These are phyloP conservation scores for Carcharodon carcharias DNA, from an alignment of 2,797 vertebrate genomes.

Conservation along the genomic window DNA sequence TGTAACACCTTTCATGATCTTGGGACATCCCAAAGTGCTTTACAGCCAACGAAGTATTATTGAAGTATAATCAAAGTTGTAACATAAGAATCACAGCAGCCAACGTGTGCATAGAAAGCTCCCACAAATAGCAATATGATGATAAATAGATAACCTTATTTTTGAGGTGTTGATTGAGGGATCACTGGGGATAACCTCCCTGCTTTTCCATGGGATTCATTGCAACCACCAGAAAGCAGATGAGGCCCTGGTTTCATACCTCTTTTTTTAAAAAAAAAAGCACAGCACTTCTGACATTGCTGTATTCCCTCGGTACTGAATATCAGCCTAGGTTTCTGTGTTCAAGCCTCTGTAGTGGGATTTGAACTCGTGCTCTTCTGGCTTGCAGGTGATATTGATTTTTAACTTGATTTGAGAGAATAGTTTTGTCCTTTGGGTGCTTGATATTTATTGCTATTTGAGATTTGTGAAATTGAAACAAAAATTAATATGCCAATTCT, in stretches of 20 bases:
- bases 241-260: not conserved
- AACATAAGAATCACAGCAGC: no score
- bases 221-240: not conserved
- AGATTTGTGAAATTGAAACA: not conserved
- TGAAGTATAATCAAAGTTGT: no score
- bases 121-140: not conserved
- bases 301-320: not conserved
- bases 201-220: not conserved
- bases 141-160: not conserved
- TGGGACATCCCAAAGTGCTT: no score
- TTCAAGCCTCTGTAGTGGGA: not conserved
- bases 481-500: not conserved
- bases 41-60: no score
- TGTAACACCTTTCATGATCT: no score
- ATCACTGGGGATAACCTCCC: not conserved
- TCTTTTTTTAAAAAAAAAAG: not conserved
- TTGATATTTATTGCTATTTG: not conserved
- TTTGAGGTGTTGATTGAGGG: not conserved
- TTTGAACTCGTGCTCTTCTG: no score
- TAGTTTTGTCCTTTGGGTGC: not conserved
- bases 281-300: not conserved
- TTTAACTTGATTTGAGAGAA: not conserved
- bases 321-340: not conserved
- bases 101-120: not conserved
- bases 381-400: not conserved